Evolutionary conservation across 2,113 vertebrate genomes (phyloP), one percentile per base, ranked within the genome.

Genomic region (Atherinomorus stipes): DNA sequence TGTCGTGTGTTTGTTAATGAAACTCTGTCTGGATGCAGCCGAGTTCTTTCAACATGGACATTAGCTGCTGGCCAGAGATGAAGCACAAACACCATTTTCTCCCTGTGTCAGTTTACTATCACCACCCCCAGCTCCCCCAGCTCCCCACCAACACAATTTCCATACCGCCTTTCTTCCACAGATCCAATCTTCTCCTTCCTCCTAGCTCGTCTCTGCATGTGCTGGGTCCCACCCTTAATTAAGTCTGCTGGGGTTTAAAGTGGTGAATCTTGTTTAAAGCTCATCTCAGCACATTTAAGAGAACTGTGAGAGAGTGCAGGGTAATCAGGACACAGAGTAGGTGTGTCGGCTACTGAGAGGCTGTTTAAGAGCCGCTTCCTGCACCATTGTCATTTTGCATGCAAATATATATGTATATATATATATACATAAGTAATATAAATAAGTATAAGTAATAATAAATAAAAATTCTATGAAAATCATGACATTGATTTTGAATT

Each of bases 171-270:
- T 59, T 53, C 76, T 52, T 70, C 62, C 78, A 44, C 74, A 62
- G 47, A 79, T 65, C 54, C 76, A 58, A 47, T 69, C 67, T 63
- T 57, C 51, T 72, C 66, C 61, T 28, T 73, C 58, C 40, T 69
- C 53, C 59, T 66, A 25, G 52, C 84, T 68, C 52, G 40, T 71
- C 93, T 93, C 88, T 86, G 87, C 89, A 60, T 89, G 74, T 90
- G 90, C 92, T 91, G 90, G 93, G 95, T 95, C 95, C 95, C 95
- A 95, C 94, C 95, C 94, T 96, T 98, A 98, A 98, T 98, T 94
- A 97, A 96, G 95, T 95, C 97, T 97, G 95, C 91, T 95, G 96
- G 96, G 96, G 93, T 96, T 98, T 97, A 93, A 94, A 95, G 93
- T 92, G 95, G 96, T 96, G 95, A 91, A 95, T 96, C 94, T 96